A percentile compares a stretch with the other conserved stretches of the same genome.
Evolutionary conservation across 2,797 vertebrate genomes (phyloP).

Genomic region (Alca torda): DNA sequence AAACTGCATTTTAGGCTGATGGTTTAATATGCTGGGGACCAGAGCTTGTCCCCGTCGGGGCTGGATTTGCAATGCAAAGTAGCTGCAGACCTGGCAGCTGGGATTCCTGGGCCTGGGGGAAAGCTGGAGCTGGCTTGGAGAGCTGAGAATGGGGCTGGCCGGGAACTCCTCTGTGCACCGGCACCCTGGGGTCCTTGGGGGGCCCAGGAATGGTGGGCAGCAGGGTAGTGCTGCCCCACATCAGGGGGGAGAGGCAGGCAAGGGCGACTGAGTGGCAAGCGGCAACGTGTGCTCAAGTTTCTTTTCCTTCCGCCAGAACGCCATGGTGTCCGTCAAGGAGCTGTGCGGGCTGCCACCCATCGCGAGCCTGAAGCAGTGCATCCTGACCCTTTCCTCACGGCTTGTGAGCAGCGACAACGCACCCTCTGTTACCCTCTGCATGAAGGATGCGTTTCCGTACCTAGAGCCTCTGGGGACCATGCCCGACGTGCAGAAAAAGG

Average conservation of each 20-base stretch:
- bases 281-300: not conserved
- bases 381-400: constrained; percentile 89
- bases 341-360: constrained; percentile 94
- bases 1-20: not conserved
- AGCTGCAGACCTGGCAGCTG: not conserved
- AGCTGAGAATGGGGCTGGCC: not conserved
- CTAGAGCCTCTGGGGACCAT: constrained; percentile 85
- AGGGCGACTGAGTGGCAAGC: not conserved
- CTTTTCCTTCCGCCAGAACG: constrained; percentile 76
- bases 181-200: fast-evolving
- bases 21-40: not conserved
- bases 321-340: constrained; percentile 91
- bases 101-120: not conserved
- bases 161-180: not conserved
- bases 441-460: constrained; percentile 89
- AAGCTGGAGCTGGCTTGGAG: not conserved
- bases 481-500: constrained; percentile 87
- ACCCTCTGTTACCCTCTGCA: constrained; percentile 84
- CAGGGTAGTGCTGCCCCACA: fast-evolving
- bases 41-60: not conserved
- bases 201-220: fast-evolving
- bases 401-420: constrained; percentile 84
- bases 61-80: not conserved
- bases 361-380: constrained; percentile 95
- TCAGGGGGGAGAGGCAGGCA: not conserved